Evolutionary conservation across 2,888 invertebrate species (phyloP).

Genomic region (Drosophila tripunctata): DNA sequence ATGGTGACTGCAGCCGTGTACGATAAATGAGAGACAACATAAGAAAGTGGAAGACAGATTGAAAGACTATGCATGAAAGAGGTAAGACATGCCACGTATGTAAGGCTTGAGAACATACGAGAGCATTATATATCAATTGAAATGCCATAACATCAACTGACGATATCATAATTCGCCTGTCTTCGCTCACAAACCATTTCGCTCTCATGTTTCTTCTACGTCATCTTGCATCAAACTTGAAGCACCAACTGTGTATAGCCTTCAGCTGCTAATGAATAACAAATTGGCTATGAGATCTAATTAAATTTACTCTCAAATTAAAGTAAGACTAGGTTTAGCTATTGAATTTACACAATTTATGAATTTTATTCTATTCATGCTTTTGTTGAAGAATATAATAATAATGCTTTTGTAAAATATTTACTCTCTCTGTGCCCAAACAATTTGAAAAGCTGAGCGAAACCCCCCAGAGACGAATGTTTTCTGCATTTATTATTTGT

Average conservation of each 20-base stretch:
- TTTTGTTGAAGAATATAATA: neutral
- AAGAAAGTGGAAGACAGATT: neutral
- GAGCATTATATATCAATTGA: constrained; percentile 13
- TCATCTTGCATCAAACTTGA: neutral
- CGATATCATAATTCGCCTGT: constrained; percentile 21
- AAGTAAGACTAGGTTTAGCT: neutral
- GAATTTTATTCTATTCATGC: neutral
- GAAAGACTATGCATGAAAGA: neutral
- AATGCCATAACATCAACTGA: constrained; percentile 14
- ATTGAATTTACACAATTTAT: neutral
- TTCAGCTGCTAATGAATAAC: constrained; percentile 28
- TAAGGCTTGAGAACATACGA: neutral
- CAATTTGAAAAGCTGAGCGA: neutral
- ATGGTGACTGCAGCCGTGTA: constrained; percentile 80
- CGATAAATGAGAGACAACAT: neutral
- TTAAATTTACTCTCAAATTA: constrained; percentile 37
- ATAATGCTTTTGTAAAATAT: constrained; percentile 10
- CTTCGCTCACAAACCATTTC: too few species aligned
- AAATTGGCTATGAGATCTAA: constrained; percentile 32
- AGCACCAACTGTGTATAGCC: neutral
- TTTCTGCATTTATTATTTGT: constrained; percentile 12
- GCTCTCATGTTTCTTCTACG: too few species aligned
- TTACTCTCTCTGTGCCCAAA: neutral
- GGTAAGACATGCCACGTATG: neutral
- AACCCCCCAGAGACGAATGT: neutral